These are phyloP conservation scores for Gobiocypris rarus DNA, from an alignment of 2,113 vertebrate species.

Conservation along the genomic window DNA sequence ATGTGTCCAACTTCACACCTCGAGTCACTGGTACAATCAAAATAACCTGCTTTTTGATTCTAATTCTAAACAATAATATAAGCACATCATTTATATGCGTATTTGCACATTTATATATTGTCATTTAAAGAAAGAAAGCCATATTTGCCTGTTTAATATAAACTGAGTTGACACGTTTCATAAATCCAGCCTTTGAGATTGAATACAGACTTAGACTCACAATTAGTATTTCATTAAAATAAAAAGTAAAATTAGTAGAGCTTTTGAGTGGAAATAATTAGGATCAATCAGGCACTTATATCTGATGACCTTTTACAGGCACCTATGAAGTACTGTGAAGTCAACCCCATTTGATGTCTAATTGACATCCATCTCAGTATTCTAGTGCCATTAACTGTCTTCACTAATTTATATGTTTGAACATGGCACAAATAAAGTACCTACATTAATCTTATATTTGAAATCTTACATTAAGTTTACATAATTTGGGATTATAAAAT, in stretches of 20 bases:
- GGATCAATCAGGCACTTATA: not conserved
- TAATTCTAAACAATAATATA: not conserved
- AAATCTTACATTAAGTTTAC: not conserved
- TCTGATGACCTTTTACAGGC: not conserved
- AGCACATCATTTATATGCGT: too few species aligned
- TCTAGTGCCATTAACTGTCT: slow-evolving; percentile 6
- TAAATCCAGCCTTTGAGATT: not conserved
- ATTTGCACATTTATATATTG: not conserved
- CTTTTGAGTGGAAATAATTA: slow-evolving; percentile 13
- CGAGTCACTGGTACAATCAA: slow-evolving; percentile 1
- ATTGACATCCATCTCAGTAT: not conserved
- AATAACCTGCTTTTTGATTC: not conserved
- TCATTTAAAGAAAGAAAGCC: not conserved
- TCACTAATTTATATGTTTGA: not conserved
- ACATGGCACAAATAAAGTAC: not conserved
- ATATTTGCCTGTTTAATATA: slow-evolving; percentile 8
- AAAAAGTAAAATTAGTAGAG: not conserved
- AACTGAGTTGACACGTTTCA: not conserved
- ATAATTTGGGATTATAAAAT: not conserved
- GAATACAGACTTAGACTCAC: not conserved
- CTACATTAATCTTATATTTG: not conserved
- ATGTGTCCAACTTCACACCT: not conserved
- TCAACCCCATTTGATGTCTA: not conserved
- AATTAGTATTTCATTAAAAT: not conserved
- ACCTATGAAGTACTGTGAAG: not conserved